Percentiles rank a stretch among this genome's conserved stretches.
Evolutionary conservation across 2,797 vertebrate genomes (phyloP).

Genomic region (Lemur catta): DNA sequence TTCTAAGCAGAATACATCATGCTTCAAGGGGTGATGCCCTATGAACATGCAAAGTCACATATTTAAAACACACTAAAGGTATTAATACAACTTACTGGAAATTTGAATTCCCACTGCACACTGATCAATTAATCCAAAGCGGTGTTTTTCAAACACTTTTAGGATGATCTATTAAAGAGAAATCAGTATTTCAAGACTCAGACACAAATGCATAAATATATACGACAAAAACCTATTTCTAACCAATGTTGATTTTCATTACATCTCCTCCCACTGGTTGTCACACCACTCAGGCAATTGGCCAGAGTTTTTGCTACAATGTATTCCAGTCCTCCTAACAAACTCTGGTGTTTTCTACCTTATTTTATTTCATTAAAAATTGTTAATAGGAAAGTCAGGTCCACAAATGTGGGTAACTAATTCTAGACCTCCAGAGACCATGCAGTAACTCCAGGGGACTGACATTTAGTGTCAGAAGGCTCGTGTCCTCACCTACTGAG

Average conservation of each 20-base stretch:
- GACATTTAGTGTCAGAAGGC: neutral
- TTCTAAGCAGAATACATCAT: neutral
- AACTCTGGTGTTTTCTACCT: neutral
- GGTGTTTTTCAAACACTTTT: neutral
- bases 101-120: neutral
- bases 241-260: neutral
- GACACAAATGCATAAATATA: neutral
- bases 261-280: neutral
- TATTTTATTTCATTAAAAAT: neutral
- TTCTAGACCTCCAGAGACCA: neutral
- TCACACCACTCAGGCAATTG: neutral
- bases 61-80: neutral
- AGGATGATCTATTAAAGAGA: neutral
- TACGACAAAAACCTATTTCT: neutral
- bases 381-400: neutral
- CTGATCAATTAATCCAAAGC: neutral
- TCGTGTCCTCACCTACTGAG: conserved; percentile 24
- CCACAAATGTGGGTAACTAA: neutral
- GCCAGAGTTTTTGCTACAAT: neutral
- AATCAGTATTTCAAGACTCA: neutral
- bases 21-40: neutral
- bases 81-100: neutral
- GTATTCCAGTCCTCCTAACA: neutral
- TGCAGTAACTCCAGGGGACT: neutral
- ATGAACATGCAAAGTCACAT: neutral